Conservation (phyloP, 2,113 vertebrate species). For the Melozone crissalis region DNA sequence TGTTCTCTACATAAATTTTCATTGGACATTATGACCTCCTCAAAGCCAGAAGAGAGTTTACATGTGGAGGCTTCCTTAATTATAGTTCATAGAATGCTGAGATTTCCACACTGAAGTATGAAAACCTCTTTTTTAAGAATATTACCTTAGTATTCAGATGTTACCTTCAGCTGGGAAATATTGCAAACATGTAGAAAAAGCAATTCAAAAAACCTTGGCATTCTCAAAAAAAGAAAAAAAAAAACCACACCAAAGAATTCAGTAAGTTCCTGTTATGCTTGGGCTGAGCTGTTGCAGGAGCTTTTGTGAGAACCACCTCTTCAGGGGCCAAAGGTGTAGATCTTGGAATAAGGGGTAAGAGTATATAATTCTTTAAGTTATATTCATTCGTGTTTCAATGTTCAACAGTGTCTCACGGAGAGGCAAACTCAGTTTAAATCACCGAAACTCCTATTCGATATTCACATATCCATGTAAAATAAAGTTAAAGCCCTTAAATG, state of each 20-base stretch:
- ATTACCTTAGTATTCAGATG: not conserved
- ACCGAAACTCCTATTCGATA: not conserved
- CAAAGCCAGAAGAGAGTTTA: not conserved
- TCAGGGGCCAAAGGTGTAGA: not conserved
- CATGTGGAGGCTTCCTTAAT: not conserved
- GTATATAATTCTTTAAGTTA: not conserved
- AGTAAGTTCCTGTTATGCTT: not conserved
- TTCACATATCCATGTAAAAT: not conserved
- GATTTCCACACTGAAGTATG: not conserved
- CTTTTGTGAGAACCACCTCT: not conserved
- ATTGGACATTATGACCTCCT: not conserved
- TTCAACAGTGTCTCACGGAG: not conserved
- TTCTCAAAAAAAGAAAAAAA: not conserved
- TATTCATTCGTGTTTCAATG: not conserved
- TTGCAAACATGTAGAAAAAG: not conserved
- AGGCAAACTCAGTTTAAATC: not conserved
- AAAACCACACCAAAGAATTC: not conserved
- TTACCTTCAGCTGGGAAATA: not conserved
- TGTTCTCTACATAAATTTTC: rapidly evolving
- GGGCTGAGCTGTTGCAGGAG: rapidly evolving
- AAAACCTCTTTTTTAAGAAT: not conserved
- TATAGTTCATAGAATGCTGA: not conserved
- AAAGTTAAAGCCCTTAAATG: slow-evolving; percentile 23
- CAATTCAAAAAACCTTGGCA: not conserved
- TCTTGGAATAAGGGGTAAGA: not conserved